Evolutionary conservation across 2,797 vertebrate species (phyloP), one percentile per base, ranked within the genome.

Genomic region (Champsocephalus esox): DNA sequence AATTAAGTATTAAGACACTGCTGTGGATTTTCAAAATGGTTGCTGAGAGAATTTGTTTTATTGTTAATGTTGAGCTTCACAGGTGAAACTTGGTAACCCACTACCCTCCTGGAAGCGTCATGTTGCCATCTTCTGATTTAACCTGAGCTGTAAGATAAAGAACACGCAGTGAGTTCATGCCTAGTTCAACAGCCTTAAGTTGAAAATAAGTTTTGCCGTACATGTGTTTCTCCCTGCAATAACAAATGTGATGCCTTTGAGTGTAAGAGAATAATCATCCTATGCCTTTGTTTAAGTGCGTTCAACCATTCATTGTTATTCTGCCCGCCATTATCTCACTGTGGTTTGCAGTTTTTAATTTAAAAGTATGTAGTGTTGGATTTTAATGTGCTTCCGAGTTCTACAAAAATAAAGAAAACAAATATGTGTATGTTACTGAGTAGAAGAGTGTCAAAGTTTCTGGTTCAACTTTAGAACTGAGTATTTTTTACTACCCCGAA

Each of bases 391-490:
- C 12, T 73, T 48, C 21, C 19, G 24, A 74, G 63, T 62, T 70
- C 46, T 60, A 60, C 38, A 34, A 52, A 69, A 79, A 68, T 65
- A 48, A 51, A 38, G 34, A 41, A 76, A 82, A 76, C 13, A 50
- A 5, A 13, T 71, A 68, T 77, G 76, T 73, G 17, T 66, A 52
- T 44, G 55, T 88, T 79, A 60, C 72, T 62, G 52, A 85, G 49
- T 10, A 52, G 16, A 45, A 56, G 12, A 54, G 50, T 56, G 12
- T 80, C 57, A 12, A 70, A 32, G 38, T 45, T 57, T 64, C 41
- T 64, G 5, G 67, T 13, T 24, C 49, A 66, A 69, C 32, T 66
- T 21, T 34, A 46, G 34, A 60, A 57, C 28, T 64, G 13, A 41
- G 19, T 55, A 4, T 66, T 57, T 81, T 77, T 44, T 66, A 61